A percentile compares a stretch with the other conserved stretches of the same genome.
These are phyloP conservation scores for Petrolisthes cinctipes DNA, from an alignment of 2,888 invertebrate genomes.

Conservation along the genomic window DNA sequence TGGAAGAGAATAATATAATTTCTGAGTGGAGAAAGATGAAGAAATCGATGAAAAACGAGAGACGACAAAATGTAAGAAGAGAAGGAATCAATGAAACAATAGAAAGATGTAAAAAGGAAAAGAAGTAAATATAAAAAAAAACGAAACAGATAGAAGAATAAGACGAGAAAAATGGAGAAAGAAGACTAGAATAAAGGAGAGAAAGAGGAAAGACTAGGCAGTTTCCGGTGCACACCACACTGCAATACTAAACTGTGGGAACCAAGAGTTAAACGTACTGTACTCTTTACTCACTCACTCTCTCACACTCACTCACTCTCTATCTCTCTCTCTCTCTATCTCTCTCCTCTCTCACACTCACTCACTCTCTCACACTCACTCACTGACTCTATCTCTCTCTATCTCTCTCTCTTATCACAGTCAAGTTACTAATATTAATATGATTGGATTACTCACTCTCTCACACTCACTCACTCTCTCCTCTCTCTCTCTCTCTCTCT, in stretches of 20 bases:
- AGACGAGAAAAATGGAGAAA: background rate
- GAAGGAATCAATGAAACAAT: background rate
- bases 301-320: background rate
- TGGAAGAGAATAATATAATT: too few species aligned
- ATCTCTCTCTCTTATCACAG: background rate
- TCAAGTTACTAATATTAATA: background rate
- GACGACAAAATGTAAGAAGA: background rate
- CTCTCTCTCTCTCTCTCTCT: conserved; percentile 22
- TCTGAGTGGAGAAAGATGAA: too few species aligned
- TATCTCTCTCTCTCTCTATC: too few species aligned
- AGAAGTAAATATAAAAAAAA: conserved; percentile 6
- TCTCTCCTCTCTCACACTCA: too few species aligned
- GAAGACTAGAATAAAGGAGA: background rate
- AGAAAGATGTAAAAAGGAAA: background rate
- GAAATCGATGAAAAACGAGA: background rate
- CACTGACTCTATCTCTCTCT: background rate
- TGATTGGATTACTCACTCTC: conserved; percentile 2
- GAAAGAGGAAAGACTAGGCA: background rate
- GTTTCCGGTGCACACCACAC: background rate
- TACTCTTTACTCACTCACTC: background rate
- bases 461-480: background rate
- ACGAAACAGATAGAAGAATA: too few species aligned
- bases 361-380: background rate
- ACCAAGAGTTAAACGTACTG: background rate
- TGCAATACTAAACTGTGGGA: background rate